A percentile compares a stretch with the other conserved stretches of the same genome.
phyloP scores from a whole-genome alignment of 2,797 vertebrate genomes.

The Pachyuromys duprasi region DNA sequence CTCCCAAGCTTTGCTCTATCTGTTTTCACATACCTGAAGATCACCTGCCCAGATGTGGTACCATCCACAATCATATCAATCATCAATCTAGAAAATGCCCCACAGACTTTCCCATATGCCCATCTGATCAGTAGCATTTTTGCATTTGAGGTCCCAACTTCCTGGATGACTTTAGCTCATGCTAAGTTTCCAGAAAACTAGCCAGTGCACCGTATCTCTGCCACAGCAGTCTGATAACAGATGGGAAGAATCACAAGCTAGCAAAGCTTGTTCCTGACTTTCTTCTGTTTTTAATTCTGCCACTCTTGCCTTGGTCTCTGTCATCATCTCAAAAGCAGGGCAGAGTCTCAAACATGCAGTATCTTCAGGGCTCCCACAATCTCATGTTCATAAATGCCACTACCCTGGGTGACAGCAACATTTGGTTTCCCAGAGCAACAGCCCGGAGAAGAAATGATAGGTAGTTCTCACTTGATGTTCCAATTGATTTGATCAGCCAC shows the following conservation, averaged over 20 bases:
- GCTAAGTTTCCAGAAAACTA: neutral
- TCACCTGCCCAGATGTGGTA: neutral
- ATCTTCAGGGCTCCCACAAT: neutral
- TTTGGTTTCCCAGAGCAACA: neutral
- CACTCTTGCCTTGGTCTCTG: neutral
- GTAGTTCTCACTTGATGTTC: neutral
- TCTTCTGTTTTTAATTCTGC: neutral
- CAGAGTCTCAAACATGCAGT: neutral
- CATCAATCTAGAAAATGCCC: neutral
- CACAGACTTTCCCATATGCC: neutral
- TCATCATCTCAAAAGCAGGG: neutral
- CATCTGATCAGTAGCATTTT: neutral
- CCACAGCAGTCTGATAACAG: neutral
- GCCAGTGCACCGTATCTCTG: neutral
- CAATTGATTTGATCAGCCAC: neutral
- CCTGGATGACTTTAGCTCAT: neutral
- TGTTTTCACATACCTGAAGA: neutral
- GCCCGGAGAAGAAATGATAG: neutral
- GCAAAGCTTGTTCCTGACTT: neutral
- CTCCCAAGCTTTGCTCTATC: neutral
- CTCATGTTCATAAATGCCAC: accelerated
- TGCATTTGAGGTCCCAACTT: neutral
- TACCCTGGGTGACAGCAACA: neutral
- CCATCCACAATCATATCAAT: neutral
- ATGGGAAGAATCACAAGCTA: neutral